These are phyloP conservation scores for Tringa solitaria DNA, from an alignment of 2,113 vertebrate species.

Conservation along the genomic window DNA sequence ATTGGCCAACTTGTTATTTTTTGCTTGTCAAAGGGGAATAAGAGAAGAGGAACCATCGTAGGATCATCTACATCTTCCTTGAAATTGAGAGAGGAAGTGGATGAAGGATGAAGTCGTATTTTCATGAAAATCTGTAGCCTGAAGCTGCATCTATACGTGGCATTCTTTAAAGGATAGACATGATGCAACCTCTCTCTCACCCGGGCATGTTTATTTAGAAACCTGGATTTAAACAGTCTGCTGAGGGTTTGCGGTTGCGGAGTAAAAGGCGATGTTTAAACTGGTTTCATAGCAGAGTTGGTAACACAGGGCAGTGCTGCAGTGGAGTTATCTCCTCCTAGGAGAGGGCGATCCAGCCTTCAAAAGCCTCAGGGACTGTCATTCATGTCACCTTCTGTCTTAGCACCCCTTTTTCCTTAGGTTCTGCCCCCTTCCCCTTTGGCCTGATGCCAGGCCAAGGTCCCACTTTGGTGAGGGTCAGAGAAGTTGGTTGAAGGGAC, in stretches of 20 bases:
- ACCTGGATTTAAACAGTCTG: not conserved
- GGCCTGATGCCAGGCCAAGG: not conserved
- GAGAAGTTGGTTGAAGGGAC: fast-evolving
- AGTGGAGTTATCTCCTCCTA: not conserved
- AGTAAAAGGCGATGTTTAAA: not conserved
- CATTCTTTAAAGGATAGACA: not conserved
- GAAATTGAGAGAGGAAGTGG: not conserved
- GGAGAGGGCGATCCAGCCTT: not conserved
- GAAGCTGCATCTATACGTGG: not conserved
- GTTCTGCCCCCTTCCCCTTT: fast-evolving
- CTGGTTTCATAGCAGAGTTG: not conserved
- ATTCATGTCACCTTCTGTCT: not conserved
- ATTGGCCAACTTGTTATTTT: not conserved
- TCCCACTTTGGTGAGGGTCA: not conserved
- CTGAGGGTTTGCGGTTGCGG: not conserved
- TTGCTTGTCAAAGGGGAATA: not conserved
- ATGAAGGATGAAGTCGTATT: not conserved
- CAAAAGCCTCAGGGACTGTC: not conserved
- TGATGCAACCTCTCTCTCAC: not conserved
- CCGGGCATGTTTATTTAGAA: not conserved
- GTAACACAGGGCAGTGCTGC: not conserved
- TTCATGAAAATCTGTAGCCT: not conserved
- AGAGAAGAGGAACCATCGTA: not conserved
- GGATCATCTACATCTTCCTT: not conserved
- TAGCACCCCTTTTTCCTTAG: not conserved